Percentiles rank a stretch among this genome's conserved stretches.
Evolutionary conservation across 2,113 vertebrate species (phyloP).

Genomic region (Zingel zingel): DNA sequence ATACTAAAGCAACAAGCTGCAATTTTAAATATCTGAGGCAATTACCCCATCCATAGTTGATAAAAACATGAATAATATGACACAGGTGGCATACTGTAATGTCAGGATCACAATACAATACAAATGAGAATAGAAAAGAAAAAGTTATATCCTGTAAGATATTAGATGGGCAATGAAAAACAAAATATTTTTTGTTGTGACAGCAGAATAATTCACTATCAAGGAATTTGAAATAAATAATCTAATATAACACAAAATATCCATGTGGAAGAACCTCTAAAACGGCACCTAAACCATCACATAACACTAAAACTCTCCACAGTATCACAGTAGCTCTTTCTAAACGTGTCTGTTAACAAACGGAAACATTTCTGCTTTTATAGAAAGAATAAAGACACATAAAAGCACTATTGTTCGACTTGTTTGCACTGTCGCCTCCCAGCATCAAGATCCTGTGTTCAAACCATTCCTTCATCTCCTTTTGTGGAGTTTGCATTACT

Average conservation of each 20-base stretch:
- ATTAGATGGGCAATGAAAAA: background rate
- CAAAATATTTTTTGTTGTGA: background rate
- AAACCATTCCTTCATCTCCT: background rate
- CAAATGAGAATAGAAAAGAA: background rate
- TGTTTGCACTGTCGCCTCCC: background rate
- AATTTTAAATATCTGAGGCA: background rate
- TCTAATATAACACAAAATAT: background rate
- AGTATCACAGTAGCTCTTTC: background rate
- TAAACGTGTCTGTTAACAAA: background rate
- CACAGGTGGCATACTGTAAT: background rate
- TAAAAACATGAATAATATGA: background rate
- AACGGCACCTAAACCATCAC: background rate
- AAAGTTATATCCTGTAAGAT: background rate
- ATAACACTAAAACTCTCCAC: background rate
- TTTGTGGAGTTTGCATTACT: background rate
- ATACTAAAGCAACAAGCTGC: background rate
- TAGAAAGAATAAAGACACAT: background rate
- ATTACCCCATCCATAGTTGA: too few relatives aligned
- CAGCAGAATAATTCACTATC: background rate
- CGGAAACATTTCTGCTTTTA: background rate
- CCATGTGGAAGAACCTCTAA: background rate
- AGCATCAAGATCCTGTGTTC: background rate
- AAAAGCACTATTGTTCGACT: slow-evolving; percentile 2
- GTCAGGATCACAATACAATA: background rate
- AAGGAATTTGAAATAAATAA: background rate